Conservation (phyloP, 1,140 invertebrate genomes). For the Platorchestia sp. region DNA sequence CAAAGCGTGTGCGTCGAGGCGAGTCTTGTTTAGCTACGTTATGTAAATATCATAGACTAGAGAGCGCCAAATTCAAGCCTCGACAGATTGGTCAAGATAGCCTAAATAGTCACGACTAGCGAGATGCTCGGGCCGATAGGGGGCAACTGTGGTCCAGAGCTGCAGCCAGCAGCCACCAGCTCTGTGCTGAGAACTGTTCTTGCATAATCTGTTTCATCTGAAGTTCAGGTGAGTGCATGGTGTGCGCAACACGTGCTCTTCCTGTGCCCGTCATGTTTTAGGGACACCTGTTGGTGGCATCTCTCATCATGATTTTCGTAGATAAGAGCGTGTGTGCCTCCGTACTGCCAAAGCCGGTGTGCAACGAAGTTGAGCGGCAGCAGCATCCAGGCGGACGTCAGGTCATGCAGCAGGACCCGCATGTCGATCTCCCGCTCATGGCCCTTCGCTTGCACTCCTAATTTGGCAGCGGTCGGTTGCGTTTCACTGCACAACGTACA, state of each 20-base stretch:
- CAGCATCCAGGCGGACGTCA: not conserved
- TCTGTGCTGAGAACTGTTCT: not conserved
- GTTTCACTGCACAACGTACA: not conserved
- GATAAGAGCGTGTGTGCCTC: not conserved
- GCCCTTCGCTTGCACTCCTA: not conserved
- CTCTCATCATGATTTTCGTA: not conserved
- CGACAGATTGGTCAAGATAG: slow-evolving; percentile 28
- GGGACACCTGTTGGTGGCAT: not conserved
- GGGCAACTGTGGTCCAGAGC: not conserved
- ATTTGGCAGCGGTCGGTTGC: not conserved
- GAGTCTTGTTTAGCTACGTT: not conserved
- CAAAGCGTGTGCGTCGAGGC: slow-evolving; percentile 18
- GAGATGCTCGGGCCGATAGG: slow-evolving; percentile 4
- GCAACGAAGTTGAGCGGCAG: not conserved
- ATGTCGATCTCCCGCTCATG: not conserved
- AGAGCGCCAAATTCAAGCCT: not conserved
- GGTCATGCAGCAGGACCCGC: slow-evolving; percentile 3
- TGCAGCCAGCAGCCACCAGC: not conserved
- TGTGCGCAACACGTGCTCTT: not conserved
- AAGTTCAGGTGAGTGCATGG: not conserved
- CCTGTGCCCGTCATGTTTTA: not conserved
- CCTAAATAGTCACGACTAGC: slow-evolving; percentile 33
- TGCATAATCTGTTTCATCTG: not conserved
- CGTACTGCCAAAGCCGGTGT: not conserved
- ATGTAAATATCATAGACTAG: slow-evolving; percentile 45